Conservation (phyloP, 2,888 invertebrate genomes). For the Aproaerema taeniolella region DNA sequence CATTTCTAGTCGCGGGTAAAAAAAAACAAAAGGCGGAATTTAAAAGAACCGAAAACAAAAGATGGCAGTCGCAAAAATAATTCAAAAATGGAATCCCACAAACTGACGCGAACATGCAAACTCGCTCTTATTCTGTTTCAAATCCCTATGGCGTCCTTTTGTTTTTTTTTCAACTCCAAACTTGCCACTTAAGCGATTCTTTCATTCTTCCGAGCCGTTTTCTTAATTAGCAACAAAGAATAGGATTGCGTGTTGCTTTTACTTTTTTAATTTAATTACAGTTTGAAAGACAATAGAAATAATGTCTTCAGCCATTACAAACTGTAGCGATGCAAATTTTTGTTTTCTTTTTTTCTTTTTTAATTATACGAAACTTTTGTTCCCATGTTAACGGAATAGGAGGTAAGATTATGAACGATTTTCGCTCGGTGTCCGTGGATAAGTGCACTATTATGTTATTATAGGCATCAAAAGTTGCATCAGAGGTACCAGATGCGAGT, state of each 20-base stretch:
- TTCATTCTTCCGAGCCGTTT: constrained; percentile 63
- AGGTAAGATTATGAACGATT: constrained; percentile 28
- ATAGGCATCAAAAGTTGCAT: constrained; percentile 71
- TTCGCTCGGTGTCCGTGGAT: constrained; percentile 33
- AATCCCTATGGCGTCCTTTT: constrained; percentile 46
- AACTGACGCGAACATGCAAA: constrained; percentile 64
- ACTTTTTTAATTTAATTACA: constrained; percentile 72
- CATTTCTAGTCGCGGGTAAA: too few species aligned
- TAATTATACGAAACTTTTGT: constrained; percentile 13
- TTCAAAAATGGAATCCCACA: constrained; percentile 54
- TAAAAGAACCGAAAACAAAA: constrained; percentile 21
- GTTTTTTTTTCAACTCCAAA: constrained; percentile 56
- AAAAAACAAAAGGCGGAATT: too few species aligned
- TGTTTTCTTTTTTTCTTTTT: constrained; percentile 26
- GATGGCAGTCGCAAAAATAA: constrained; percentile 36
- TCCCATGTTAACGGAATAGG: constrained; percentile 28
- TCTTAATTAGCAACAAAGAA: constrained; percentile 74
- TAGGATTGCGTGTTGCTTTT: constrained; percentile 69
- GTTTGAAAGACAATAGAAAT: constrained; percentile 60
- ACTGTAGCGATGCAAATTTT: constrained; percentile 60
- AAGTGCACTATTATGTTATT: constrained; percentile 69
- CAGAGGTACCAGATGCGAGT: constrained; percentile 51
- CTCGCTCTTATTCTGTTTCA: constrained; percentile 58
- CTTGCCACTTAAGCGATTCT: constrained; percentile 71
- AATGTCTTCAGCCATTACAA: constrained; percentile 57